Base-by-base conservation (phyloP, 2,797 vertebrate species). In the Leucoraja ocellata region DNA sequence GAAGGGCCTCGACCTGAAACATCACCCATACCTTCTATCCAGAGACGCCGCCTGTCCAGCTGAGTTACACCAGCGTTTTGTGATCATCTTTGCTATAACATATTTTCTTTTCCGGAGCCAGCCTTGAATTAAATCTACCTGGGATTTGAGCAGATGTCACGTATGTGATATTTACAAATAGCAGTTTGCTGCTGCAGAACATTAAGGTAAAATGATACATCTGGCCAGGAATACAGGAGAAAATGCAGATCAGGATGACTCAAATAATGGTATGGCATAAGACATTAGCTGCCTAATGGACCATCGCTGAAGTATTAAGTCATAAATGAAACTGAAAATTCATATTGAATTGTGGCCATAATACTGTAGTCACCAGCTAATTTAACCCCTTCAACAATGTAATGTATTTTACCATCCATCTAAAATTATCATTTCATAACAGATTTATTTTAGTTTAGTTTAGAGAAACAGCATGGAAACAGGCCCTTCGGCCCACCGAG, bases 251-350 rank as follows among this genome's bases (percentile, higher is more conserved):
- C 90, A 92, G 90, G 39, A 76, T 92, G 90, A 76, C 90, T 92
- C 90, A 76, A 88, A 92, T 92, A 92, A 92, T 92, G 90, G 68
- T 92, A 76, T 76, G 90, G 39, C 36, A 92, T 76, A 94, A 94
- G 94, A 95, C 94, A 94, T 94, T 96, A 94, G 95, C 95, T 94
- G 95, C 94, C 95, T 95, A 96, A 96, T 95, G 95, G 95, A 95
- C 94, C 94, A 46, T 94, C 95, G 96, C 95, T 95, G 94, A 94
- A 95, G 94, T 91, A 94, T 94, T 91, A 86, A 94, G 93, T 86
- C 91, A 94, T 78, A 93, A 81, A 94, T 94, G 83, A 63, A 83
- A 92, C 71, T 76, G 36, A 92, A 92, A 92, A 92, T 92, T 92
- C 90, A 76, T 54, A 92, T 28, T 92, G 71, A 92, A 92, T 39